Evolutionary conservation across 2,888 invertebrate species (phyloP), one percentile per base, ranked within the genome.

Genomic region (Operophtera brumata): DNA sequence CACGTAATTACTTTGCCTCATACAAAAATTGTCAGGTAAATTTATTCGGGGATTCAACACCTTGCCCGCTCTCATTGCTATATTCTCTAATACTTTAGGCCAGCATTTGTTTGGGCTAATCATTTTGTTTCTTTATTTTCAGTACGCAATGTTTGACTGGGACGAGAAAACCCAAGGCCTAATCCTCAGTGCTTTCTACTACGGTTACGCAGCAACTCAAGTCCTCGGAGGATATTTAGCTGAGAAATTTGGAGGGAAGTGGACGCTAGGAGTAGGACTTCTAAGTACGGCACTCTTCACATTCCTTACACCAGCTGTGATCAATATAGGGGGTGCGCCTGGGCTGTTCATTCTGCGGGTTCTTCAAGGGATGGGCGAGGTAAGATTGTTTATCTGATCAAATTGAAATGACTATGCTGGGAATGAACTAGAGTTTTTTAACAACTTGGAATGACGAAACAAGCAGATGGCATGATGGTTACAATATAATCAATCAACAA

Each of bases 201-300:
- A 95, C 88, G 96, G 96, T 0, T 96, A 96, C 76, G 93, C 96
- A 7, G 78, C 96, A 0, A 96, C 96, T 0, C 96, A 96, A 77
- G 85, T 97, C 4, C 96, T 96, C 0, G 97, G 96, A 13, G 97
- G 96, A 34, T 92, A 95, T 62, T 77, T 97, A 47, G 94, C 96
- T 0, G 96, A 96, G 66, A 93, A 91, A 67, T 95, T 94, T 61
- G 97, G 97, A 14, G 97, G 96, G 7, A 97, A 97, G 84, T 94
- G 96, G 91, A 93, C 95, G 0, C 86, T 96, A n/a, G 95, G 95
- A 0, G 71, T 95, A 41, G 97, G 97, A 10, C 92, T 97, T 28
- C 84, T 97, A 0, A 94, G 94, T 28, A 96, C 96, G 0, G 96
- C 96, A 0, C 67, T 96, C 2, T 94, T 97, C 64, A 96, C 96